A percentile compares a stretch with the other conserved stretches of the same genome.
phyloP scores from a whole-genome alignment of 1,140 invertebrate genomes.

The Metopolophium dirhodum region DNA sequence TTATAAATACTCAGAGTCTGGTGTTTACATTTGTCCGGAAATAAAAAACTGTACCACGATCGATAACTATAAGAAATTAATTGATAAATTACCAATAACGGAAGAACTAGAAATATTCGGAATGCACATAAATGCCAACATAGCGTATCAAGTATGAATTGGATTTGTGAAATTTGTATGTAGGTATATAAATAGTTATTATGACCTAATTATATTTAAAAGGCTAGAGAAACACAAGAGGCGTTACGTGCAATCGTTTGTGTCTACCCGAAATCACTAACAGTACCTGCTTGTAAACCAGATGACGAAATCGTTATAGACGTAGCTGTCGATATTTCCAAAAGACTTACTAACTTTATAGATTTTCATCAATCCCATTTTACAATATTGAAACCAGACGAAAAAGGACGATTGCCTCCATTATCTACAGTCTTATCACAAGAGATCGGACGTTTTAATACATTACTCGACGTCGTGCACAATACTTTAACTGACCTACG shows the following conservation, averaged over 20 bases:
- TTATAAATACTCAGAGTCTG: slow-evolving; percentile 65
- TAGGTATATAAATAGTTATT: neutral
- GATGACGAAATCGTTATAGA: slow-evolving; percentile 78
- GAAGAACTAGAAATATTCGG: slow-evolving; percentile 83
- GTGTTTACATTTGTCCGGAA: slow-evolving; percentile 78
- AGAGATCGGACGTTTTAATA: slow-evolving; percentile 86
- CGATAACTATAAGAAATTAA: slow-evolving; percentile 61
- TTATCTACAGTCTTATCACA: slow-evolving; percentile 83
- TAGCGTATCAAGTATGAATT: slow-evolving; percentile 67
- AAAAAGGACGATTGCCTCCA: slow-evolving; percentile 74
- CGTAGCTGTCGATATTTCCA: slow-evolving; percentile 70
- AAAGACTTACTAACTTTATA: slow-evolving; percentile 68
- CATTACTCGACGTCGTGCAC: slow-evolving; percentile 74
- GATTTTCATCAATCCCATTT: slow-evolving; percentile 67
- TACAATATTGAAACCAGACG: slow-evolving; percentile 69
- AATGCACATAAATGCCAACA: slow-evolving; percentile 89
- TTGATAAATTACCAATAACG: slow-evolving; percentile 28
- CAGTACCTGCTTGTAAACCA: slow-evolving; percentile 69
- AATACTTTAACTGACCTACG: slow-evolving; percentile 75
- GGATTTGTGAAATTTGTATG: neutral
- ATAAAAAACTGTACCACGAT: slow-evolving; percentile 65
- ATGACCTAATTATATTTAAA: neutral
- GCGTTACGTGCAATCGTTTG: slow-evolving; percentile 74
- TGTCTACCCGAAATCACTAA: slow-evolving; percentile 72
- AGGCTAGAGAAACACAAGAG: slow-evolving; percentile 24